These are phyloP conservation scores for Lytechinus variegatus DNA, from an alignment of 35 echinoderm and acorn worm genomes.

Conservation along the genomic window DNA sequence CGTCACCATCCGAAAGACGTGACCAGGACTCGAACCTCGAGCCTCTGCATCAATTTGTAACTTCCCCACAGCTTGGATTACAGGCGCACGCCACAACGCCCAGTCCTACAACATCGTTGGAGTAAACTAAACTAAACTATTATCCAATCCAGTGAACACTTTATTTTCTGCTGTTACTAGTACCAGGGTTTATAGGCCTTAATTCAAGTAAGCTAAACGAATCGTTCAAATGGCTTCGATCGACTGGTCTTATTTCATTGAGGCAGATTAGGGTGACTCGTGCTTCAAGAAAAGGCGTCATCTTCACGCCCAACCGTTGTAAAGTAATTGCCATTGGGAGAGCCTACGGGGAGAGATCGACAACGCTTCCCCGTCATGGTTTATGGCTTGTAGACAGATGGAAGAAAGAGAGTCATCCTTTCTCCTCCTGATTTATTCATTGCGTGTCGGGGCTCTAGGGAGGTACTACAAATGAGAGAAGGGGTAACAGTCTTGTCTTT, in stretches of 20 bases:
- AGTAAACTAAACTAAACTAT: too few relatives aligned
- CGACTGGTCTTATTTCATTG: not conserved
- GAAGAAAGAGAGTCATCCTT: not conserved
- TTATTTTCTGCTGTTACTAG: too few relatives aligned
- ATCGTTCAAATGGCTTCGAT: not conserved
- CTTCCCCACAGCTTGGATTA: too few relatives aligned
- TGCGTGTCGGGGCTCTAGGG: not conserved
- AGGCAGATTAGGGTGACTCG: not conserved
- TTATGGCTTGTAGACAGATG: not conserved
- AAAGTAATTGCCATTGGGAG: not conserved
- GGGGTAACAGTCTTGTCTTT: not conserved
- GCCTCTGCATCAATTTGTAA: too few relatives aligned
- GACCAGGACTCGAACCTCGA: too few relatives aligned
- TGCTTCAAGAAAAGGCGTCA: not conserved
- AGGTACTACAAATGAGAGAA: not conserved
- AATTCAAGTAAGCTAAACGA: not conserved
- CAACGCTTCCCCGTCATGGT: not conserved
- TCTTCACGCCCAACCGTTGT: not conserved
- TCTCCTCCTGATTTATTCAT: slow-evolving; percentile 4
- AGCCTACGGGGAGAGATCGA: not conserved
- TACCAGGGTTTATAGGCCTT: too few relatives aligned
- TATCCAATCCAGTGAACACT: too few relatives aligned
- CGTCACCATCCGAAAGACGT: too few relatives aligned
- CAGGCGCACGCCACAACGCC: too few relatives aligned
- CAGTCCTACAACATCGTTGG: too few relatives aligned